Evolutionary conservation across 2,797 vertebrate genomes (phyloP).

Genomic region (Anniella stebbinsi): DNA sequence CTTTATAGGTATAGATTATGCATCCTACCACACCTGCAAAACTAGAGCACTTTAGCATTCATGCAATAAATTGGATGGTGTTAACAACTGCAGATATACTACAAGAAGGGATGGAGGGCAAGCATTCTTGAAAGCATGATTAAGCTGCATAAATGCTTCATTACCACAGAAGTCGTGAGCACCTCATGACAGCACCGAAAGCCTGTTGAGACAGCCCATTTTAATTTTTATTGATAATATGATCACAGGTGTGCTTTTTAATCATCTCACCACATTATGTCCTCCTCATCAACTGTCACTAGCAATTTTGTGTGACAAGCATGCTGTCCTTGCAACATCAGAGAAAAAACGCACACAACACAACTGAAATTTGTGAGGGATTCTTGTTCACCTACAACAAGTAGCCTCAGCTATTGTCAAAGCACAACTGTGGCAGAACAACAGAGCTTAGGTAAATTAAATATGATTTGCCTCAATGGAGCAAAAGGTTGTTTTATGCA

Average conservation of each 20-base stretch:
- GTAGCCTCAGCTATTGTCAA: not conserved
- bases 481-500: not conserved
- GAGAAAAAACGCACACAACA: not conserved
- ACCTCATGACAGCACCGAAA: constrained; percentile 59
- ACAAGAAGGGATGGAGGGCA: constrained; percentile 25
- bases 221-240: constrained; percentile 77
- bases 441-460: constrained; percentile 45
- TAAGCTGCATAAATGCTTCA: constrained; percentile 54
- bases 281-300: constrained; percentile 72
- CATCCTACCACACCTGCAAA: constrained; percentile 50
- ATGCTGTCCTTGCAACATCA: constrained; percentile 57
- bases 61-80: constrained; percentile 48
- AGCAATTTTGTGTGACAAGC: constrained; percentile 70
- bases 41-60: constrained; percentile 57
- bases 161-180: constrained; percentile 61
- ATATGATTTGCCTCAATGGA: constrained; percentile 37
- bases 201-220: constrained; percentile 56
- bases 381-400: constrained; percentile 44
- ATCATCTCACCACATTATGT: constrained; percentile 66
- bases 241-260: constrained; percentile 75
- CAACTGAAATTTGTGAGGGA: constrained; percentile 41
- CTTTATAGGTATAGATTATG: not conserved
- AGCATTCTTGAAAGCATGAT: constrained; percentile 55
- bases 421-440: constrained; percentile 28
- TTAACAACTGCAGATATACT: constrained; percentile 55